Evolutionary conservation across 2,113 vertebrate species (phyloP), one percentile per base, ranked within the genome.

Genomic region (Oncorhynchus masou): DNA sequence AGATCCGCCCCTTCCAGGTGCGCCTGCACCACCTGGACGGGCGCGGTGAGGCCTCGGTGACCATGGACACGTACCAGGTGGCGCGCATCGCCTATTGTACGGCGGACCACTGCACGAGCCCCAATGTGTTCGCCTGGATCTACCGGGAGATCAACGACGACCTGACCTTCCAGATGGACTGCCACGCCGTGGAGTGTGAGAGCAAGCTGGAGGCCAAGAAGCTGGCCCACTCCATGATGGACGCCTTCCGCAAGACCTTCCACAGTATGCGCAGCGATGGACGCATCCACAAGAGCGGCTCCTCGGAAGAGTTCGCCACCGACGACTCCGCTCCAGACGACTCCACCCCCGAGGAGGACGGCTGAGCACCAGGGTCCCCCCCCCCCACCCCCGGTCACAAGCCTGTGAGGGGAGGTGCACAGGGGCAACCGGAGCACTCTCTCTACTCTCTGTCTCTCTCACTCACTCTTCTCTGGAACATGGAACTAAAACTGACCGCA

Each of bases 191-290:
- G 12, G 96, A 97, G 90, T 99, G 97, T 4, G 96, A 99, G 92
- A 97, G 93, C 92, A 98, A 99, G 94, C 90, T 98, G 20, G 96
- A 98, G 93, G 98, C 98, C 88, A 99, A 99, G 92, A 97, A 97
- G 93, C 93, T 99, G 86, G 98, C 98, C 2, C 97, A 99, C 2
- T 95, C 97, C 66, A 99, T 99, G 98, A 99, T 99, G 98, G 97
- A 99, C 89, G 97, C 98, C 81, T 99, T 99, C 93, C 97, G 90
- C 93, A 98, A 98, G 92, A 99, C 98, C 92, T 99, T 99, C 95
- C 95, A 96, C 86, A 98, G 97, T 91, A 99, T 99, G 97, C 96
- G 96, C 90, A 97, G 96, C 0, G 98, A 99, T 0, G 97, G 98
- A 2, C 94, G 96, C 86, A 98, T 99, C 90, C 96, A 98, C 91